These are phyloP conservation scores for Amniataba percoides DNA, from an alignment of 2,797 vertebrate species.

Conservation along the genomic window DNA sequence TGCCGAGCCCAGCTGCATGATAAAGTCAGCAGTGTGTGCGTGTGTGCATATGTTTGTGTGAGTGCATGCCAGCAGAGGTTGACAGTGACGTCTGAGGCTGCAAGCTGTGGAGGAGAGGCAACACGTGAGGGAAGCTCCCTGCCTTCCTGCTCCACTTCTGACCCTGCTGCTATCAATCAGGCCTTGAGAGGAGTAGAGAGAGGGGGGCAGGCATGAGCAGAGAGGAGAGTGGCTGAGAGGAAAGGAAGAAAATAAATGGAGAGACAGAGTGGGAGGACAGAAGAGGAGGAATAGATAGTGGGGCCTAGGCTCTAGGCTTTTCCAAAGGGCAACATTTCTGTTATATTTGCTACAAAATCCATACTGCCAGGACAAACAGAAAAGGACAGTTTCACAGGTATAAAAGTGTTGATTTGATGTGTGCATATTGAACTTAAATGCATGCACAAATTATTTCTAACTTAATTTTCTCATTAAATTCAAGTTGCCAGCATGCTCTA, in stretches of 20 bases:
- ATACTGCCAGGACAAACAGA: neutral
- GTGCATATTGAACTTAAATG: neutral
- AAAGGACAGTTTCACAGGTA: neutral
- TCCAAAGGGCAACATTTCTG: neutral
- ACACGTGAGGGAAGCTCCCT: conserved; percentile 61
- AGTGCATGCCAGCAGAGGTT: conserved; percentile 26
- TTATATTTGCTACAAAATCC: neutral
- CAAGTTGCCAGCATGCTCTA: no score
- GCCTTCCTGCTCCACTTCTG: conserved; percentile 55
- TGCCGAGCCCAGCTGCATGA: no score
- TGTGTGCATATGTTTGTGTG: neutral
- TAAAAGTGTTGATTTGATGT: neutral
- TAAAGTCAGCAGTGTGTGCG: neutral
- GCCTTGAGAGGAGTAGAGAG: conserved; percentile 44
- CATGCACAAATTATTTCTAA: neutral
- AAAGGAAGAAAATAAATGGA: conserved; percentile 11
- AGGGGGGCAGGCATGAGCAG: neutral
- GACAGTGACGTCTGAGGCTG: conserved; percentile 37
- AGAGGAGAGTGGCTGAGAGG: conserved; percentile 18
- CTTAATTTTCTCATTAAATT: neutral
- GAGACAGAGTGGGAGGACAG: conserved; percentile 22
- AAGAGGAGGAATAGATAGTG: conserved; percentile 45
- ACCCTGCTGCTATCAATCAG: conserved; percentile 66
- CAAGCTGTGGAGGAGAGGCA: conserved; percentile 35
- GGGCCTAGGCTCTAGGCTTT: neutral